A percentile compares a stretch with the other conserved stretches of the same genome.
phyloP scores from a whole-genome alignment of 2,797 vertebrate genomes.

The Acipenser oxyrinchus region DNA sequence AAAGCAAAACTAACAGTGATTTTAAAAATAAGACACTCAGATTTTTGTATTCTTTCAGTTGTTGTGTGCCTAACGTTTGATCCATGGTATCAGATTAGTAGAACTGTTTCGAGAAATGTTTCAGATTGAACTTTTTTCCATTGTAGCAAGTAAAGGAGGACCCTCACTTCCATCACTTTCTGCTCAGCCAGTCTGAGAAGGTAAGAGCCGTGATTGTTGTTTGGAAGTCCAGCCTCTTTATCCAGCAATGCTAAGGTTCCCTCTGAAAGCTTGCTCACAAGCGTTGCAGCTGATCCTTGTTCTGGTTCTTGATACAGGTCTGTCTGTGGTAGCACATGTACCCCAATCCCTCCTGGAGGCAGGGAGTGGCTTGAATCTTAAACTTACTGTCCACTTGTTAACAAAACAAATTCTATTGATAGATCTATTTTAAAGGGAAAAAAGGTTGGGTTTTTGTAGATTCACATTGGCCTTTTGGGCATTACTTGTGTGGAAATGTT shows the following conservation, averaged over 20 bases:
- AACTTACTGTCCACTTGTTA: no score
- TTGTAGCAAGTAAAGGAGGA: conserved; percentile 90
- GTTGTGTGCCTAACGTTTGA: conserved; percentile 17
- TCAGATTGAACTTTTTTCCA: conserved; percentile 46
- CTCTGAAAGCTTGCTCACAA: no score
- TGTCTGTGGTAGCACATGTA: no score
- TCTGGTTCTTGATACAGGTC: no score
- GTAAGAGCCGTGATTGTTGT: conserved; percentile 50
- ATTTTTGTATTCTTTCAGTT: conserved; percentile 39
- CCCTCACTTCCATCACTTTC: conserved; percentile 94
- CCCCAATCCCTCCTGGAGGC: no score
- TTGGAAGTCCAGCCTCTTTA: neutral
- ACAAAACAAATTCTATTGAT: no score
- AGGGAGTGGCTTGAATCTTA: no score
- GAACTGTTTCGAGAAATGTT: conserved; percentile 23
- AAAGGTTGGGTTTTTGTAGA: no score
- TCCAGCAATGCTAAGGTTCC: no score
- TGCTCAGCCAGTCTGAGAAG: conserved; percentile 97
- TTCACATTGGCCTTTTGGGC: neutral
- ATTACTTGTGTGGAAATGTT: neutral
- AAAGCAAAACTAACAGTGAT: no score
- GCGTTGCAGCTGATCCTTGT: no score
- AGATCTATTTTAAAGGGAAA: no score
- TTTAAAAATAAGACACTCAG: conserved; percentile 12
- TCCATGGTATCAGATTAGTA: conserved; percentile 6